A percentile compares a stretch with the other conserved stretches of the same genome.
Conservation (phyloP, 1,140 invertebrate genomes). For the Geopemphigus sp. region DNA sequence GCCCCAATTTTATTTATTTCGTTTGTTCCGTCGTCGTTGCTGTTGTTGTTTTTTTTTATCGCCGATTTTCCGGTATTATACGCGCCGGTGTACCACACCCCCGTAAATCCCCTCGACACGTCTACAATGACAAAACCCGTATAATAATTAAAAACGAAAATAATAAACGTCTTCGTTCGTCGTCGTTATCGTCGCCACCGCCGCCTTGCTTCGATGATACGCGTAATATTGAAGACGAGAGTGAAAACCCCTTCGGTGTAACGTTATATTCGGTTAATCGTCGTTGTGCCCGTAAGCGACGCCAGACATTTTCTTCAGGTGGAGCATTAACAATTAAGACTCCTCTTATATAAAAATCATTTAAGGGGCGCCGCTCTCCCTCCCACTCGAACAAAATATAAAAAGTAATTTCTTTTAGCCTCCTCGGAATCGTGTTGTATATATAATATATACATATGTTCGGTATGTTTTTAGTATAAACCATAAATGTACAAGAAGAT, state of each 20-base stretch:
- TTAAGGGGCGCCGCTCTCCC: too few species aligned
- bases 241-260: not conserved
- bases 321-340: too few species aligned
- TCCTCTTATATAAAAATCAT: not conserved
- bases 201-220: not conserved
- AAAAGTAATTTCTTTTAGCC: too few species aligned
- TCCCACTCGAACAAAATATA: too few species aligned
- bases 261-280: not conserved
- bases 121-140: slow-evolving; percentile 21
- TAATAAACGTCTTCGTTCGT: slow-evolving; percentile 21
- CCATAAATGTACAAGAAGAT: too few species aligned
- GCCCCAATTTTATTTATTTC: not conserved
- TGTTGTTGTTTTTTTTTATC: too few species aligned
- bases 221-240: not conserved
- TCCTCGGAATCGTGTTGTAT: not conserved
- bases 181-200: too few species aligned
- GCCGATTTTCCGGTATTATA: not conserved
- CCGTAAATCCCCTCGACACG: not conserved
- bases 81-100: too few species aligned
- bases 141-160: slow-evolving; percentile 36
- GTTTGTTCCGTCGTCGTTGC: not conserved
- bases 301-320: too few species aligned
- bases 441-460: too few species aligned
- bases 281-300: too few species aligned
- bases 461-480: too few species aligned